Base-by-base conservation (phyloP, 2,888 invertebrate species). In the Leptura quadrifasciata region DNA sequence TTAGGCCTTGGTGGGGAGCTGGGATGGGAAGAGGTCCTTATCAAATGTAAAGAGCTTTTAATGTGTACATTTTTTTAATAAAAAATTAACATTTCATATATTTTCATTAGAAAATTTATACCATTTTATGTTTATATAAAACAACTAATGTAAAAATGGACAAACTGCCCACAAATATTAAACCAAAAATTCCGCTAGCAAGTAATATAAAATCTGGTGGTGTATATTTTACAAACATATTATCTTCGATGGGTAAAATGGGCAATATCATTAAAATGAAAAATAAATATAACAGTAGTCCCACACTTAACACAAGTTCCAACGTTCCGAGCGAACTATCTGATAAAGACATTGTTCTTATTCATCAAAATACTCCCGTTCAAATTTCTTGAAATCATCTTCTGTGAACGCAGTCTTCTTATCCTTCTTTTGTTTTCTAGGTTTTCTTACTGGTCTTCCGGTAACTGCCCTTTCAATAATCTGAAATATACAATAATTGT, bases 321-420 rank as follows among this genome's bases (percentile, higher is more conserved):
- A 84, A 31, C 54, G 79, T 75, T 10, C 88, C 87, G 12, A 83
- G 79, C 64, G 47, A 73, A 72, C 75, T 82, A 79, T 88, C 87
- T 31, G 84, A 80, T 20, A 85, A 52, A 20, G 63, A 60, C 82
- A 84, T 84, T 54, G 64, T 74, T 69, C 61, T 87, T 89, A 91
- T 84, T 90, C 90, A 81, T 91, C 91, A 86, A 92, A 90, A 83
- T 93, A 93, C 86, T 94, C 93, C 65, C 90, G 89, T 86, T 94
- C 94, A 87, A 94, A 94, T 77, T 91, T 91, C 76, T 91, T 89
- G 82, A 94, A 94, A 65, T 93, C 93, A 85, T 94, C 94, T 84
- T 93, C 93, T 0, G 94, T 94, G 86, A 95, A 95, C 17, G 91
- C 93, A 0, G 94, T 93, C 74, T 91, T 90, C 80, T 92, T 89